Base-by-base conservation (phyloP, 2,113 vertebrate genomes). In the Dicaeum eximium region DNA sequence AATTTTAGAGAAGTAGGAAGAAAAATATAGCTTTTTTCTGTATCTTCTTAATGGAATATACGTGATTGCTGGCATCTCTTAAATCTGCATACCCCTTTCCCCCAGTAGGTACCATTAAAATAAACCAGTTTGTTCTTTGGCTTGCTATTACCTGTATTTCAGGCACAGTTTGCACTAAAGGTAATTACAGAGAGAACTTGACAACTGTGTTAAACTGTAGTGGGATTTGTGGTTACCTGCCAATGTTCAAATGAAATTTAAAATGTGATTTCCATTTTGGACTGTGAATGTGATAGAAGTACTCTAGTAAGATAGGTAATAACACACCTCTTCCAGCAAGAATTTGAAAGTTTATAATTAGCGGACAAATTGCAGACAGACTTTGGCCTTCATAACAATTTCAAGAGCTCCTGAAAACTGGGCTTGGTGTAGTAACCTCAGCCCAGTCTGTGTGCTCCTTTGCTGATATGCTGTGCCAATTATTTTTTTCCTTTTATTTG, bases 231-330 rank as follows among this genome's bases (percentile, higher is more conserved):
- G 53, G n/a, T 74, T 89, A 74, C 48, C 38, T 79, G 37, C 37
- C 31, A 27, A 45, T 57, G 42, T 57, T 79, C 18, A 54, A 85
- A 85, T 23, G 17, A 56, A 64, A 53, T 65, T 60, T 95, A 71
- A 92, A 87, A 82, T 74, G 44, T 72, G 40, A 60, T 87, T 85
- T 95, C 18, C n/a, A 24, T 94, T 90, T 93, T 84, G 17, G n/a
- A 65, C 66, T 87, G 37, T 75, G 57, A 93, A 61, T 0, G 15
- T 14, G 16, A 27, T 33, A 75, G n/a, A 57, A 56, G 13, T 50
- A 47, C 15, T 31, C 7, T 15, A 70, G 25, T 48, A 70, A 73
- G 33, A 61, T 8, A 44, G 37, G 53, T 82, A 75, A 71, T 86
- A 83, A 50, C 21, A 62, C 9, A 35, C 21, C 13, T 20, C 17